Evolutionary conservation across 2,888 invertebrate species (phyloP).

Genomic region (Dysmachus trigonus): DNA sequence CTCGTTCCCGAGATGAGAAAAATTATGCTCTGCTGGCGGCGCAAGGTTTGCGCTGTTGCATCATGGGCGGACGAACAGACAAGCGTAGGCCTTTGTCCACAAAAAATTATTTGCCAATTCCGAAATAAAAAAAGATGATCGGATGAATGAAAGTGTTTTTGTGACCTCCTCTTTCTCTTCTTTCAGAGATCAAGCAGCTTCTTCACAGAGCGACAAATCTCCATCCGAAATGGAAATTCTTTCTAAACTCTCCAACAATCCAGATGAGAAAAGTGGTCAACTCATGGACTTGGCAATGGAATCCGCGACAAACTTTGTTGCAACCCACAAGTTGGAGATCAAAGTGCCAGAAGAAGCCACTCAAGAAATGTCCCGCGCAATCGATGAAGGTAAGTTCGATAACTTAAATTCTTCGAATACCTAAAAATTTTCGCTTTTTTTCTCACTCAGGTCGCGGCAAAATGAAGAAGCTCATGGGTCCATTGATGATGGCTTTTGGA

Average conservation of each 20-base stretch:
- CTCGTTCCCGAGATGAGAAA: neutral
- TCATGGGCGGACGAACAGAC: neutral
- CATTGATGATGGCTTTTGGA: slow-evolving; percentile 74
- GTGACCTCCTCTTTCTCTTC: neutral
- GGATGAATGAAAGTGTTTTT: neutral
- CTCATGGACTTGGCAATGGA: slow-evolving; percentile 69
- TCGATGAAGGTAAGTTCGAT: slow-evolving; percentile 74
- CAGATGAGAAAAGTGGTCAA: slow-evolving; percentile 66
- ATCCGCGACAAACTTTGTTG: slow-evolving; percentile 68
- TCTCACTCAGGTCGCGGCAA: slow-evolving; percentile 73
- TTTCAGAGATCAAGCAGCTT: slow-evolving; percentile 61
- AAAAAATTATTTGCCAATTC: neutral
- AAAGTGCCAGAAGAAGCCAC: slow-evolving; percentile 75
- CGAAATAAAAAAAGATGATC: neutral
- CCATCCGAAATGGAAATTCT: slow-evolving; percentile 66
- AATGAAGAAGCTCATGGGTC: slow-evolving; percentile 77
- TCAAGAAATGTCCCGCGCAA: slow-evolving; percentile 73
- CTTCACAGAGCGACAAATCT: slow-evolving; percentile 61
- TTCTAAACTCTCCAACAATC: slow-evolving; percentile 66
- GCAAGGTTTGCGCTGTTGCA: neutral
- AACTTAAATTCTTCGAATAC: neutral
- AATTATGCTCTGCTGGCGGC: neutral
- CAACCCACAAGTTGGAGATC: slow-evolving; percentile 73
- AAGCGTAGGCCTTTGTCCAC: neutral
- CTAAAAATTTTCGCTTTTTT: neutral